Percentiles rank a stretch among this genome's conserved stretches.
Conservation (phyloP, 2,113 vertebrate genomes). For the Phyllopteryx taeniolatus region DNA sequence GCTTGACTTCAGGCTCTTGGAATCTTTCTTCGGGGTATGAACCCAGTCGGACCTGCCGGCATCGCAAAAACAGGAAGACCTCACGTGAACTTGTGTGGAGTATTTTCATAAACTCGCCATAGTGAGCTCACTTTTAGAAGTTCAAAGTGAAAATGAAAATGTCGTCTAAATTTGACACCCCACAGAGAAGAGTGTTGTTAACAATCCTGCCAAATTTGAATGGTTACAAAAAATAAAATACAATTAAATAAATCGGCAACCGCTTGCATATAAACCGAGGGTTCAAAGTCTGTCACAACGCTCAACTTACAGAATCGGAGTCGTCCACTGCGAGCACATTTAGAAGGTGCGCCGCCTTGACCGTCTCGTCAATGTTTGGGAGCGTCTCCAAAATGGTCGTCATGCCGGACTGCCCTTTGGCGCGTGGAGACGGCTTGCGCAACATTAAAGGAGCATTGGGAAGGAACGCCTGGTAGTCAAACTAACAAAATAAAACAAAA, state of each 20-base stretch:
- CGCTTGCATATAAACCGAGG: too few relatives aligned
- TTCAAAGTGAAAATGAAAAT: too few relatives aligned
- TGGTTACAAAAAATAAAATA: too few relatives aligned
- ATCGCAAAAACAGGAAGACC: neutral
- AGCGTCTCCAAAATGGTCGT: constrained; percentile 42
- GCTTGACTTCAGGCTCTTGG: constrained; percentile 23
- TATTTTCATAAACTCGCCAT: neutral
- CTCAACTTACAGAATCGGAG: constrained; percentile 20
- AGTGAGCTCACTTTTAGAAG: too few relatives aligned
- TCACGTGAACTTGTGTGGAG: neutral
- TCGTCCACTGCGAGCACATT: constrained; percentile 14
- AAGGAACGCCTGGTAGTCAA: constrained; percentile 46
- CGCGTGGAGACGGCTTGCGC: constrained; percentile 43
- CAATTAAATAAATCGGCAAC: too few relatives aligned
- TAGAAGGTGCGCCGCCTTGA: accelerated
- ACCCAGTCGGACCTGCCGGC: constrained; percentile 47
- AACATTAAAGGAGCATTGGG: constrained; percentile 46
- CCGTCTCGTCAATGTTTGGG: constrained; percentile 32
- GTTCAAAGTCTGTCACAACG: too few relatives aligned
- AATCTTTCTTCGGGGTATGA: constrained; percentile 46
- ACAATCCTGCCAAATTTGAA: too few relatives aligned
- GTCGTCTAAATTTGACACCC: too few relatives aligned
- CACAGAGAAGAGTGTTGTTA: too few relatives aligned
- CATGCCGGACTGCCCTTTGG: constrained; percentile 51
- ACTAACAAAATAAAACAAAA: constrained; percentile 36